Evolutionary conservation across 2,113 vertebrate species (phyloP), one percentile per base, ranked within the genome.

Genomic region (Nothoprocta pentlandii): DNA sequence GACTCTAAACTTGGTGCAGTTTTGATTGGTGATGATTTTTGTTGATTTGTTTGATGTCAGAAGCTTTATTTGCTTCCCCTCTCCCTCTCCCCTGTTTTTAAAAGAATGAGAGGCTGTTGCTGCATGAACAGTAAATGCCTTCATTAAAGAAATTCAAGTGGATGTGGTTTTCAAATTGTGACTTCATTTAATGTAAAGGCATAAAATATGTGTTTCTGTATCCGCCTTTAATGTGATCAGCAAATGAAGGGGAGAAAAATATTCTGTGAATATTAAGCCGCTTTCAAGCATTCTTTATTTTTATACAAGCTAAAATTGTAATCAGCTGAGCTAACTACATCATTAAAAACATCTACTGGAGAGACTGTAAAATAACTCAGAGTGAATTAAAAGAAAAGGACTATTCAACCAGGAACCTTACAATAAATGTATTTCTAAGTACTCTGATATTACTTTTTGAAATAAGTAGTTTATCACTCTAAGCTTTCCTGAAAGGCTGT

Each of bases 381-480:
- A 88, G 59, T 83, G 74, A 94, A 96, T 91, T 39, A 62, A 89
- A 89, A 87, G 79, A 69, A 92, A 92, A 82, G 32, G 42, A 3
- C 32, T 58, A 67, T 94, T 96, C 68, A 87, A 4, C 64, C 1
- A 2, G 67, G 76, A 95, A 83, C 67, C 56, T 62, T 95, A 36
- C 39, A 87, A 69, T 85, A 36, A 69, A 23, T 20, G 4, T 39
- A 49, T 80, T 85, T 85, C 39, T 92, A 89, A 58, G 36, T 94
- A 74, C 28, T 83, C 12, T 86, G 28, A 10, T 28, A 62, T 88
- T 85, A 26, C 46, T 79, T 64, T 86, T 85, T 6, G 12, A 88
- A 93, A 83, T 74, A 95, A 95, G 89, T 86, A 53, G 9, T 32
- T 87, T 61, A 46, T 61, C n/a, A 73, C 58, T 76, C 36, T 87